Evolutionary conservation across 2,888 invertebrate genomes (phyloP).

Genomic region (Blastobasis adustella): DNA sequence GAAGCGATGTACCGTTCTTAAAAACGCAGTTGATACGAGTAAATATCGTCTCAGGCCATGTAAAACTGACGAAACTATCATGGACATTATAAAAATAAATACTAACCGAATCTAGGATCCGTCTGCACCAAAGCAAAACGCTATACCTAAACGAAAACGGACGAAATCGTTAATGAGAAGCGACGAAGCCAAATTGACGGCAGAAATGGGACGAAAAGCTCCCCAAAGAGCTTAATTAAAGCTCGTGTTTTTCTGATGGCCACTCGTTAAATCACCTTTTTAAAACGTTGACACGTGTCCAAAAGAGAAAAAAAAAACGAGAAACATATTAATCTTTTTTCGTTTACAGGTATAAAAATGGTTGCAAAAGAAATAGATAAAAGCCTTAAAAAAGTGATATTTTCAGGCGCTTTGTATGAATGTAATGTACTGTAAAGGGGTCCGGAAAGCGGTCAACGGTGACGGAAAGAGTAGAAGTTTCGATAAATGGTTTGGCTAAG

Average conservation of each 20-base stretch:
- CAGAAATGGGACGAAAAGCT: constrained; percentile 3
- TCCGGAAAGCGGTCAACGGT: not conserved
- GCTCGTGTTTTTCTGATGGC: constrained; percentile 26
- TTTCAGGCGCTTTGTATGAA: constrained; percentile 1
- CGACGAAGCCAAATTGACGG: constrained; percentile 27
- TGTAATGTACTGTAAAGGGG: not conserved
- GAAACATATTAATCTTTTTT: no score
- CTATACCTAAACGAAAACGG: constrained; percentile 26
- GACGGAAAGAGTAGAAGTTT: not conserved
- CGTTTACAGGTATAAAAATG: not conserved
- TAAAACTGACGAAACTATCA: no score
- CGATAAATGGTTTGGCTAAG: not conserved
- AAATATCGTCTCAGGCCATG: no score
- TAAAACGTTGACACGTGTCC: constrained; percentile 26
- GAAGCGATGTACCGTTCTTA: no score
- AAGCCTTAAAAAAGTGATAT: not conserved
- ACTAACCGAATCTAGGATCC: constrained; percentile 9
- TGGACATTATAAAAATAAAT: not conserved
- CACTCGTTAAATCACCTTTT: constrained; percentile 38
- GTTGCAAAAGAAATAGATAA: not conserved
- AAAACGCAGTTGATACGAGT: no score
- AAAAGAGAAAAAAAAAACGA: not conserved
- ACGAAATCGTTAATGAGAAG: constrained; percentile 39
- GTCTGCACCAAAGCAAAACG: constrained; percentile 4
- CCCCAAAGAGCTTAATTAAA: constrained; percentile 33